phyloP scores from a whole-genome alignment of 2,888 invertebrate genomes.

The Tolmerus cingulatus region DNA sequence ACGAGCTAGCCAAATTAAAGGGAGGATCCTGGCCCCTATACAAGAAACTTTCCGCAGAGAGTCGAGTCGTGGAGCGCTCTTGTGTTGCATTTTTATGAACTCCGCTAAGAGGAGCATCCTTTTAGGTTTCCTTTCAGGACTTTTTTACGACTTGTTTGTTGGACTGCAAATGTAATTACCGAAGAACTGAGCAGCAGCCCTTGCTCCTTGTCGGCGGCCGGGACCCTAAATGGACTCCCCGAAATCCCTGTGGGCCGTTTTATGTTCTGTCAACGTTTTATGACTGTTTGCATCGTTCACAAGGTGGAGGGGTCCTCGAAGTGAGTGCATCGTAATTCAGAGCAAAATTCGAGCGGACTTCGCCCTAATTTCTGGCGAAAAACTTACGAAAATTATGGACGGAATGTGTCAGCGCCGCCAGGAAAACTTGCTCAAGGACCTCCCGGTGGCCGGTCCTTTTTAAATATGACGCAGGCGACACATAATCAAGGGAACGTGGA shows the following conservation, averaged over 20 bases:
- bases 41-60: not conserved
- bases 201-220: not conserved
- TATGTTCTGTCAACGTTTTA: constrained; percentile 25
- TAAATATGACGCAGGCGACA: constrained; percentile 27
- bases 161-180: constrained; percentile 29
- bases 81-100: constrained; percentile 34
- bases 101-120: constrained; percentile 22
- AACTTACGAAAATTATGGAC: constrained; percentile 9
- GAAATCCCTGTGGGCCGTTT: constrained; percentile 22
- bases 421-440: not conserved
- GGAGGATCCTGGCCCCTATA: not conserved
- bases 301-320: not conserved
- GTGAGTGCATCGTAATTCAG: constrained; percentile 21
- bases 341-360: not conserved
- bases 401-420: not conserved
- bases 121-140: constrained; percentile 25
- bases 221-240: not conserved
- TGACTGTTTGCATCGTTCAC: constrained; percentile 14
- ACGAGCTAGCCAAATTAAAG: not conserved
- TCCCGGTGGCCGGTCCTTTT: not conserved
- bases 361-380: constrained; percentile 5
- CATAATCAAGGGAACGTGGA: constrained; percentile 13
- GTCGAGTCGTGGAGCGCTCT: not conserved
- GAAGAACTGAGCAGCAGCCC: constrained; percentile 5
- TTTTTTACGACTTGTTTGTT: constrained; percentile 34